Conservation (phyloP, 2,888 invertebrate species). For the Neelides folsomi region DNA sequence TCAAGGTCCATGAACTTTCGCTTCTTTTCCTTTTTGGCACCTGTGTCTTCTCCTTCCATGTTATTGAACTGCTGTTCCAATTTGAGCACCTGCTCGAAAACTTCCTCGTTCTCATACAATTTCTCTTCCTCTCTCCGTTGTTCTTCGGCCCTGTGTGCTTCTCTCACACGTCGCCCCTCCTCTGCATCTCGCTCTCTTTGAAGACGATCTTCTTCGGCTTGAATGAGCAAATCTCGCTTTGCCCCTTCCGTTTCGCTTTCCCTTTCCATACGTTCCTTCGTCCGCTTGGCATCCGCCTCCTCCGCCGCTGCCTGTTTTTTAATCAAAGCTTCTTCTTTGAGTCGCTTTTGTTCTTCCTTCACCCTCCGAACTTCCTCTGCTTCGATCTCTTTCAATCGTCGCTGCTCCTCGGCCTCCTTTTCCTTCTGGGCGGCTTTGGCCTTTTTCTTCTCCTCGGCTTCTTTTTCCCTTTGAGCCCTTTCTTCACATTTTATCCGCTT, state of each 20-base stretch:
- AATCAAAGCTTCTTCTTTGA: neutral
- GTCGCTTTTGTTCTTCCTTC: slow-evolving; percentile 2
- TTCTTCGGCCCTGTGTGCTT: slow-evolving; percentile 7
- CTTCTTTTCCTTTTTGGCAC: slow-evolving; percentile 12
- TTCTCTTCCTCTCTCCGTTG: neutral
- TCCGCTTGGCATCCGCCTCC: slow-evolving; percentile 1
- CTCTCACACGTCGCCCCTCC: slow-evolving; percentile 9
- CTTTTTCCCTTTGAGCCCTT: slow-evolving; percentile 12
- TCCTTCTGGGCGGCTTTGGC: slow-evolving; percentile 1
- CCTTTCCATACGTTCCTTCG: neutral
- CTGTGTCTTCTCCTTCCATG: neutral
- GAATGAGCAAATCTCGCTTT: neutral
- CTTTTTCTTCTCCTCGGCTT: slow-evolving; percentile 6
- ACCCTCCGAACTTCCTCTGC: neutral
- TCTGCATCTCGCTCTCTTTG: slow-evolving; percentile 5
- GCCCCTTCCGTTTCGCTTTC: neutral
- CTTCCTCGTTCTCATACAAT: neutral
- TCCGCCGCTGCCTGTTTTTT: neutral
- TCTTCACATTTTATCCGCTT: slow-evolving; percentile 37
- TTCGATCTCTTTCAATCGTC: neutral
- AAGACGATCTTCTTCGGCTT: neutral
- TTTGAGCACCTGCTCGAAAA: slow-evolving; percentile 1
- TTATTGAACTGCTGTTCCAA: too few species aligned
- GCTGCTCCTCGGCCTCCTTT: neutral
- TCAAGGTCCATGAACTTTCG: slow-evolving; percentile 16